Evolutionary conservation across 2,888 invertebrate genomes (phyloP), one percentile per base, ranked within the genome.

Genomic region (Nephrotoma appendiculata): DNA sequence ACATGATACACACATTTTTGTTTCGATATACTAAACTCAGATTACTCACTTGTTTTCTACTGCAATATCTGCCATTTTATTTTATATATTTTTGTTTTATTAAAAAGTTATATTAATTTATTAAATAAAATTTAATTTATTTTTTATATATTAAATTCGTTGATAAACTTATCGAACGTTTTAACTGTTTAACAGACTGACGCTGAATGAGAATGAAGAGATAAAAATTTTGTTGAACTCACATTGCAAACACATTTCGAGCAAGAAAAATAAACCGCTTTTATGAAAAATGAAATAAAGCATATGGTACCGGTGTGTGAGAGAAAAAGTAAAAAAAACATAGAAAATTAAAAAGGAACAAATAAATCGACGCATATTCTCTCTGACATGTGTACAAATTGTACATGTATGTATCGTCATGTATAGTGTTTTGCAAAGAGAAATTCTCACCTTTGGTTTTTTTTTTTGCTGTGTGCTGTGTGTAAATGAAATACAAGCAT

Each of bases 11-110:
- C 57, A 41, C 57, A 57, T 11, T 86, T 41, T 42, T 71, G 42
- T 52, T 87, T 86, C 31, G 48, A 45, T 57, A 84, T 52, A 11
- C 42, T 57, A 71, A 86, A 85, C 85, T 42, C 86, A n/a, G 57
- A 88, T 88, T 91, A 91, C 91, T 91, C 91, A 91, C 91, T 91
- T 91, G 88, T 91, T 91, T 90, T 91, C 91, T 88, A 91, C 91
- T 90, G 91, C 91, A 90, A 90, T 90, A 91, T 91, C 91, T 89
- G 91, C 91, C 91, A 91, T 91, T 91, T 90, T 91, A 89, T 89
- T 87, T 88, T 89, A 86, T 87, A 87, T 87, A 57, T 87, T 87
- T 88, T 31, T 88, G 85, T 88, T 86, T 86, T 87, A 87, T 85
- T 83, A 83, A 83, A 83, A 83, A 44, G 48, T 11, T 86, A 71